A percentile compares a stretch with the other conserved stretches of the same genome.
Conservation (phyloP, 2,888 invertebrate species). For the Napeogenes sylphis region DNA sequence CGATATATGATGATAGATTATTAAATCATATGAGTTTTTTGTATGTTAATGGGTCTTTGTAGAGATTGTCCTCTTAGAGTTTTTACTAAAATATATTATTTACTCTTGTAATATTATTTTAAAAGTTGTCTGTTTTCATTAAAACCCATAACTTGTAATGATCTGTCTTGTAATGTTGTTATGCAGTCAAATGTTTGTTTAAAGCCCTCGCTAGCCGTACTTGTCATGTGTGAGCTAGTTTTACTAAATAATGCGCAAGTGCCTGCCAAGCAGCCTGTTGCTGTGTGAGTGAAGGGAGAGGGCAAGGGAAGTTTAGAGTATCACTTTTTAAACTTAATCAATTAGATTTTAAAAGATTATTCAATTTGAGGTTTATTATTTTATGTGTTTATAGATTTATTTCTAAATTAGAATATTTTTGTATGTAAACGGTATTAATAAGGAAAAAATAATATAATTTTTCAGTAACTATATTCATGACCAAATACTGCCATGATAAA, state of each 20-base stretch:
- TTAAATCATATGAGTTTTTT: slow-evolving; percentile 65
- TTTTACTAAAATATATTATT: slow-evolving; percentile 72
- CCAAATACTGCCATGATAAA: slow-evolving; percentile 30
- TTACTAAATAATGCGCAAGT: slow-evolving; percentile 46
- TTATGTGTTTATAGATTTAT: slow-evolving; percentile 35
- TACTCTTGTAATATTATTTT: slow-evolving; percentile 55
- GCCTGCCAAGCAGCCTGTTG: slow-evolving; percentile 44
- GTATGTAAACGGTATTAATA: slow-evolving; percentile 29
- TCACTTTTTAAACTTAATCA: slow-evolving; percentile 27
- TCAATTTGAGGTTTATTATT: slow-evolving; percentile 33
- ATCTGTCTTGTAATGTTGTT: slow-evolving; percentile 39
- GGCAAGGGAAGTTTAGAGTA: slow-evolving; percentile 30
- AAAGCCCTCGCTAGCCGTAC: slow-evolving; percentile 20
- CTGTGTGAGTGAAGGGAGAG: slow-evolving; percentile 23
- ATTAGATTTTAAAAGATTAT: slow-evolving; percentile 33
- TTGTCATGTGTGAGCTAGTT: slow-evolving; percentile 37
- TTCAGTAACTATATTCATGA: slow-evolving; percentile 30
- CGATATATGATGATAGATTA: slow-evolving; percentile 49
- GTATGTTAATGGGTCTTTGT: slow-evolving; percentile 68
- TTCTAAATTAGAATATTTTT: slow-evolving; percentile 36
- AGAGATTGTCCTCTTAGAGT: slow-evolving; percentile 67
- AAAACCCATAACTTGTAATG: slow-evolving; percentile 35
- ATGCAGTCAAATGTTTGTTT: slow-evolving; percentile 22
- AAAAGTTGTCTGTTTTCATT: slow-evolving; percentile 44
- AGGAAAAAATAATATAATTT: slow-evolving; percentile 30